Conservation (phyloP, 2,797 vertebrate genomes). For the Hozukius guyotensis region DNA sequence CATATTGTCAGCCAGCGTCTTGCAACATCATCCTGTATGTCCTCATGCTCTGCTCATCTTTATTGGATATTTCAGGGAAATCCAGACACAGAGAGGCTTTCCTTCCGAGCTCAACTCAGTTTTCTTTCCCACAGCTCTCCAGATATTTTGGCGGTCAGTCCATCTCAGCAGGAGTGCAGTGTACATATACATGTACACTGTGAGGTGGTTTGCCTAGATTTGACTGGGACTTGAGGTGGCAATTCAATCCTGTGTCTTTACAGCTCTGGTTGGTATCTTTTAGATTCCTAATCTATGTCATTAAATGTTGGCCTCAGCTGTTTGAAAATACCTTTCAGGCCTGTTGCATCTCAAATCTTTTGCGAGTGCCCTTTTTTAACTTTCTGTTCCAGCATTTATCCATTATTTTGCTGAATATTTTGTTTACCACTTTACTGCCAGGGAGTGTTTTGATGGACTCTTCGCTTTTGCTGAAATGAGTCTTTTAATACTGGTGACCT, state of each 20-base stretch:
- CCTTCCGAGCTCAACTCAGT: slow-evolving; percentile 7
- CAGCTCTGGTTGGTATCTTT: not conserved
- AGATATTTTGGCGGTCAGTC: slow-evolving; percentile 20
- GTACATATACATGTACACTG: not conserved
- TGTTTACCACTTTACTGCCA: not conserved
- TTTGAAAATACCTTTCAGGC: not conserved
- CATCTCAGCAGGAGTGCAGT: slow-evolving; percentile 15
- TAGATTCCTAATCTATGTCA: not conserved
- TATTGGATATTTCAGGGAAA: slow-evolving; percentile 15
- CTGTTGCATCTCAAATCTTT: not conserved
- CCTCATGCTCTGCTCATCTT: slow-evolving; percentile 14
- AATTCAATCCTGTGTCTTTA: not conserved
- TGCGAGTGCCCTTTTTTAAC: not conserved
- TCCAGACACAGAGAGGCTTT: slow-evolving; percentile 36
- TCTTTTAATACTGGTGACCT: slow-evolving; percentile 7
- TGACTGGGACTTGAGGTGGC: not conserved
- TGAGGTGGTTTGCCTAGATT: slow-evolving; percentile 26
- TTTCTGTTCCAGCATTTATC: not conserved
- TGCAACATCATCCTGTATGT: not conserved
- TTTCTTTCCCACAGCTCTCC: slow-evolving; percentile 42
- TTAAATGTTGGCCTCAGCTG: not conserved
- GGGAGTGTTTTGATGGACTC: not conserved
- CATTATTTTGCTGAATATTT: not conserved
- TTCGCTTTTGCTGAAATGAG: not conserved
- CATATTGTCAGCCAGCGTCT: not conserved